phyloP scores from a whole-genome alignment of 2,113 vertebrate species.

The Ictidomys tridecemlineatus region DNA sequence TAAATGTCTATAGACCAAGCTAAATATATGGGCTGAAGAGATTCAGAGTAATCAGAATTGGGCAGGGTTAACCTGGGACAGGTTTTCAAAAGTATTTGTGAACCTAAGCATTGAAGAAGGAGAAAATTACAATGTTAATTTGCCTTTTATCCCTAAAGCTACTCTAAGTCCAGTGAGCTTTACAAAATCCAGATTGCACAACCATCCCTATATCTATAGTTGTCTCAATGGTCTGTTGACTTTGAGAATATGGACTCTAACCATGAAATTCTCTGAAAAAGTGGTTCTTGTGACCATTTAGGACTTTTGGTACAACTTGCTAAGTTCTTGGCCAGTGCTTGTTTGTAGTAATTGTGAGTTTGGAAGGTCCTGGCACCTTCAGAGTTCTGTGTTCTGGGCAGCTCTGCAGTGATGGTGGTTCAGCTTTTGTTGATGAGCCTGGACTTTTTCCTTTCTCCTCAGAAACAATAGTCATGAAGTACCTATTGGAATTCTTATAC shows the following conservation, averaged over 20 bases:
- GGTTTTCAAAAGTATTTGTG: conserved; percentile 37
- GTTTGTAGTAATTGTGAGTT: conserved; percentile 51
- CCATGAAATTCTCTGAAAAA: conserved; percentile 51
- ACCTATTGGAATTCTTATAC: conserved; percentile 8
- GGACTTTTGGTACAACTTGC: conserved; percentile 37
- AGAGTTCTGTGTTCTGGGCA: conserved; percentile 30
- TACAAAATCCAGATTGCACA: conserved; percentile 45
- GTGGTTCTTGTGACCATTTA: conserved; percentile 32
- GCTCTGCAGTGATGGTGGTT: background rate
- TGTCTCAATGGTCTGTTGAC: conserved; percentile 41
- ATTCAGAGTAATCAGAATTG: conserved; percentile 9
- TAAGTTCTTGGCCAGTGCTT: conserved; percentile 60
- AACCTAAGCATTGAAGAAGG: conserved; percentile 50
- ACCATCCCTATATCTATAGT: background rate
- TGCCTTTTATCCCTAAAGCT: conserved; percentile 47
- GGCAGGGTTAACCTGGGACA: conserved; percentile 27
- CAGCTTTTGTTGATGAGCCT: conserved; percentile 48
- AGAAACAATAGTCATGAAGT: conserved; percentile 30
- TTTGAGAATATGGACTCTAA: conserved; percentile 52
- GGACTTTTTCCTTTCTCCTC: background rate
- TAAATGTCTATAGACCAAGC: conserved; percentile 7
- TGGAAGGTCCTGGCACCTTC: conserved; percentile 43
- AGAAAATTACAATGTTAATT: conserved; percentile 51
- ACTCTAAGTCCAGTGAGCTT: background rate
- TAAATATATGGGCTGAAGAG: conserved; percentile 16